A percentile compares a stretch with the other conserved stretches of the same genome.
Evolutionary conservation across 2,113 vertebrate species (phyloP).

Genomic region (Chaetodon trifascialis): DNA sequence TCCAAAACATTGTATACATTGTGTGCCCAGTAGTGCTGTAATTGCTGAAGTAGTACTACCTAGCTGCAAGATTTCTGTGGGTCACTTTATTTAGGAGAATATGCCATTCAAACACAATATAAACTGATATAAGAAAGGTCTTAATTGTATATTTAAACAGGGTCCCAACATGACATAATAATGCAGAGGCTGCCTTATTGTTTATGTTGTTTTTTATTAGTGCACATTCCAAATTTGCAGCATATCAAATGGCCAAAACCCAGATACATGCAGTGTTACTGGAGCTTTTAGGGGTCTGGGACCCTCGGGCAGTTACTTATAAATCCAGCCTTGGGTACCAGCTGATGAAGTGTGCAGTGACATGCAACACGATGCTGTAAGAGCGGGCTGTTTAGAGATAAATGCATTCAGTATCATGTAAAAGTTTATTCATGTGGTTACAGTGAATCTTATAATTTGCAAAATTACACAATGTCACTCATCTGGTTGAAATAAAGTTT

Average conservation of each 20-base stretch:
- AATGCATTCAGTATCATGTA: neutral
- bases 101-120: no score
- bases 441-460: neutral
- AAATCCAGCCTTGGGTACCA: no score
- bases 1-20: no score
- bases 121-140: neutral
- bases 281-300: neutral
- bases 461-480: neutral
- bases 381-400: neutral
- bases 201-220: neutral
- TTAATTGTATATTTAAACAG: neutral
- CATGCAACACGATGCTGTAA: neutral
- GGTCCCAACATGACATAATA: neutral
- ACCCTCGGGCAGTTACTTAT: neutral
- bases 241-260: neutral
- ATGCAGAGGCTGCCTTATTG: neutral
- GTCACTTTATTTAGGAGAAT: no score
- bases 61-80: no score
- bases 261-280: neutral
- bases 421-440: neutral
- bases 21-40: neutral
- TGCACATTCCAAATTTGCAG: neutral
- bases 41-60: neutral
- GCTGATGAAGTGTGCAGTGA: no score
- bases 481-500: neutral